Base-by-base conservation (phyloP, 2,888 invertebrate genomes). In the Synanthedon vespiformis region DNA sequence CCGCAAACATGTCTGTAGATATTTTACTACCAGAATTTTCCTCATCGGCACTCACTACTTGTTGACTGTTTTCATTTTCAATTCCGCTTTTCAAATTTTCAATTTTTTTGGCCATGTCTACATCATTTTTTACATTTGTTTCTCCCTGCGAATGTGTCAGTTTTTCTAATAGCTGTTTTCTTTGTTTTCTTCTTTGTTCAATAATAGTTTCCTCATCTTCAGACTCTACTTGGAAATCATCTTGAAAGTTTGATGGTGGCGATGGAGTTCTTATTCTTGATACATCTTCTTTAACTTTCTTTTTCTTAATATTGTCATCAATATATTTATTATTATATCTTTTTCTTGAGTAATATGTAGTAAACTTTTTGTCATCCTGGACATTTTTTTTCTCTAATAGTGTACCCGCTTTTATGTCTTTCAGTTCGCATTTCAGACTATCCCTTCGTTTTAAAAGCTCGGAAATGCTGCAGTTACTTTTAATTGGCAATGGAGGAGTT, bases 201-300 rank as follows among this genome's bases (percentile, higher is more conserved):
- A 98, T 98, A 61, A 97, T 95, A 58, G 90, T 92, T 78, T 98
- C 97, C 76, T 98, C 96, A 64, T 96, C 95, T 34, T 96, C 92
- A 54, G 92, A 90, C 55, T 95, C 90, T 63, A 92, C 88, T 55
- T 74, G 70, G 4, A 88, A 80, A 56, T 91, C 91, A 54, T 92
- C 91, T 58, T 90, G 90, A 61, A 88, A 89, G 52, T 88, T 82
- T 61, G 90, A 91, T 57, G 79, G 78, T 57, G 79, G 78, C 51
- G 80, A 77, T 51, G 59, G 55, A 52, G 72, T 67, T 55, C 62
- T 16, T 16, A 2, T 16, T 16, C 16, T 16, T 16, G 16, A 16
- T 16, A 16, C 2, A 16, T 16, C 16, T 16, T 16, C 16, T 16
- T 2, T 61, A 40, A 40, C 41, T 54, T 54, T 58, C 53, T 57